Base-by-base conservation (phyloP, 1,140 invertebrate genomes). In the Magallana angulata region DNA sequence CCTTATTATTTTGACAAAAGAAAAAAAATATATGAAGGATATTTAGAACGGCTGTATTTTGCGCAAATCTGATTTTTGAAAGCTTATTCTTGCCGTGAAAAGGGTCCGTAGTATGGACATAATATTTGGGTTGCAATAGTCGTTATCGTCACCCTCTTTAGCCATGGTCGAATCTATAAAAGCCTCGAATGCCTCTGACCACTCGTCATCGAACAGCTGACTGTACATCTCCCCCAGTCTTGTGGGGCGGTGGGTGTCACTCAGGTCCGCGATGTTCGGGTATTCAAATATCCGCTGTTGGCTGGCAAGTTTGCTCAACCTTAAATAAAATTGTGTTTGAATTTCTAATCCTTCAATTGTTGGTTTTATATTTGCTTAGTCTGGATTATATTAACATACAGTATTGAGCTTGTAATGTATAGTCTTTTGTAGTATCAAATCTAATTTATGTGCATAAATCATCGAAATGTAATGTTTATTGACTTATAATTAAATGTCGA, bases 161-260 rank as follows among this genome's bases (percentile, higher is more conserved):
- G 56, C n/a, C 14, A n/a, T 82, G 14, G 48, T 24, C 12, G 82
- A 58, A 36, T 36, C 36, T 62, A 62, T 84, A 8, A 84, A 36
- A 5, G 82, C 82, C 24, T 87, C 86, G 83, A 82, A 89, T 0
- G 88, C 88, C 24, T 89, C 88, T 1, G 84, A 82, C 88, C 88
- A 89, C 48, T 89, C 88, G 58, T 89, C 86, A 64, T 87, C 86
- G 64, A 87, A 89, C 14, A 89, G 14, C n/a, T 86, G 83, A 14
- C 64, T 81, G 48, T 76, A 89, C 60, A 62, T 85, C 59, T 87
- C 86, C 9, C 68, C 88, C 0, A 89, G 14, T 76, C 71, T 81
- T 16, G 88, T 89, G 14, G 88, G 88, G 57, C 88, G 84, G 36
- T 89, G 84, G 11, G 24, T 30, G 14, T 89, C 88, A 83, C 88